phyloP scores from a whole-genome alignment of 2,888 invertebrate species.

The Clistopyga incitator region DNA sequence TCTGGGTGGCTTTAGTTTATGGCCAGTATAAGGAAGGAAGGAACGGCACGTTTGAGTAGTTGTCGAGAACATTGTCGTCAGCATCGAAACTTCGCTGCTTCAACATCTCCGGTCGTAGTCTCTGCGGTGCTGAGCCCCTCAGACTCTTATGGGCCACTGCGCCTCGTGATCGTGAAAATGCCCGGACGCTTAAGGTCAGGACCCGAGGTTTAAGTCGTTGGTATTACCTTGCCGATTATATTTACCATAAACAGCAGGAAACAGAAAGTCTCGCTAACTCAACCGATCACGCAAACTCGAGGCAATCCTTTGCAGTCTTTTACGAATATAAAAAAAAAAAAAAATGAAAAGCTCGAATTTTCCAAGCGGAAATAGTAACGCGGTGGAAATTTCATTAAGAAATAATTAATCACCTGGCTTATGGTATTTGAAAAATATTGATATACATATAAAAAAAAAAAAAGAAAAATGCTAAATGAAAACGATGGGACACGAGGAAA shows the following conservation, averaged over 20 bases:
- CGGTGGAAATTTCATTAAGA: too few relatives aligned
- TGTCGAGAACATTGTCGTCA: constrained; percentile 13
- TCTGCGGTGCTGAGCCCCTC: background rate
- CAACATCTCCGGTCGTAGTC: background rate
- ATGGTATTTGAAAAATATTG: too few relatives aligned
- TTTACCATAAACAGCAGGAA: constrained; percentile 2
- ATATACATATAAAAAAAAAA: too few relatives aligned
- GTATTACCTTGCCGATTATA: constrained; percentile 9
- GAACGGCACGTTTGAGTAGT: constrained; percentile 41
- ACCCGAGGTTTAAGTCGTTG: background rate
- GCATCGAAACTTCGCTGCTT: background rate
- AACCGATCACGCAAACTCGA: constrained; percentile 18
- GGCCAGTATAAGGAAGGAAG: constrained; percentile 24
- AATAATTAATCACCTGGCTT: too few relatives aligned
- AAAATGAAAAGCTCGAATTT: background rate
- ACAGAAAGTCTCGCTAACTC: constrained; percentile 8
- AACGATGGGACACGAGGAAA: constrained; percentile 2
- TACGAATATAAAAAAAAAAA: background rate
- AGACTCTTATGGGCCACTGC: background rate
- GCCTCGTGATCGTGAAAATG: constrained; percentile 1
- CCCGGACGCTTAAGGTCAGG: constrained; percentile 13
- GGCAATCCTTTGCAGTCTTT: background rate
- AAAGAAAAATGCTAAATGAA: too few relatives aligned
- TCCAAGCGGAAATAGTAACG: background rate
- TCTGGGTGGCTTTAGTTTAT: constrained; percentile 51